Evolutionary conservation across 2,113 vertebrate species (phyloP).

Genomic region (Hyaena hyaena): DNA sequence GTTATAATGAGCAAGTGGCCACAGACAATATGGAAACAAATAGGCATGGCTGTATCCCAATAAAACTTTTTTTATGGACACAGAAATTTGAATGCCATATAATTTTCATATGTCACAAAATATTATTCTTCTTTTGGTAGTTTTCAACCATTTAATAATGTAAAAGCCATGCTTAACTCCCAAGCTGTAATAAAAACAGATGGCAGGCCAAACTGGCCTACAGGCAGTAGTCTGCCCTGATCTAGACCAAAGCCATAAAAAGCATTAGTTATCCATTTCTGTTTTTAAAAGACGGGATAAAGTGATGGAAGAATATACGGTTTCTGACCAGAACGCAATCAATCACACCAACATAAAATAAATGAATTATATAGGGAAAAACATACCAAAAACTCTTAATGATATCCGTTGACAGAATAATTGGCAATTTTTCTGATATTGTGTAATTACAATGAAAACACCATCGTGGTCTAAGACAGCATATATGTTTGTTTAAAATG

Average conservation of each 20-base stretch:
- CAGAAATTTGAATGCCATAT: neutral
- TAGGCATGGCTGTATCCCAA: neutral
- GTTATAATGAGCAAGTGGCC: neutral
- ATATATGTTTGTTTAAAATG: neutral
- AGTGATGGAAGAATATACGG: conserved; percentile 20
- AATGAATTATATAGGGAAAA: neutral
- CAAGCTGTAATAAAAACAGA: conserved; percentile 21
- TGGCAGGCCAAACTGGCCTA: neutral
- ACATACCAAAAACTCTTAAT: neutral
- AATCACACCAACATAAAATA: conserved; percentile 57
- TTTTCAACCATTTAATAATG: conserved; percentile 3
- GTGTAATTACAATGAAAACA: neutral
- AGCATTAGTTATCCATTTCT: conserved; percentile 43
- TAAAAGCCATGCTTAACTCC: conserved; percentile 24
- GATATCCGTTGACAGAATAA: neutral
- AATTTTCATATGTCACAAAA: neutral
- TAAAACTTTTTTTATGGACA: neutral
- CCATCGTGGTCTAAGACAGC: neutral
- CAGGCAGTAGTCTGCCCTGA: neutral
- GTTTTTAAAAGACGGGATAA: conserved; percentile 52
- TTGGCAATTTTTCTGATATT: neutral
- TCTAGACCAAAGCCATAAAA: conserved; percentile 58
- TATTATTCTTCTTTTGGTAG: neutral
- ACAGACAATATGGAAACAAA: neutral
- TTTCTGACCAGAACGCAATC: neutral